Percentiles rank a stretch among this genome's conserved stretches.
Conservation (phyloP, 2,113 vertebrate species). For the Xiphophorus hellerii region DNA sequence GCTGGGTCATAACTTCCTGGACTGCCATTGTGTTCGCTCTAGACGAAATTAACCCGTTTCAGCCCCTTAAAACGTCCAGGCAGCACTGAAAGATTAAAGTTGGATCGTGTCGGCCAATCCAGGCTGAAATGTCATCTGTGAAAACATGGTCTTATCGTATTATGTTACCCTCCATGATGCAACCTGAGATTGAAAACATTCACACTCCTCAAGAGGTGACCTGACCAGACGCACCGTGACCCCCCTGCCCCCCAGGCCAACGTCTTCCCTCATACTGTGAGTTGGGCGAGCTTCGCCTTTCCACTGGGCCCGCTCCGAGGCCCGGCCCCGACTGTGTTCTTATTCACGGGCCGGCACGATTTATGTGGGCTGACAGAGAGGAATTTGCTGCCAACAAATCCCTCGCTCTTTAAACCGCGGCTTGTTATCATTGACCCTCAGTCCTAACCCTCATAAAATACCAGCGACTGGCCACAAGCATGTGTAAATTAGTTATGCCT, state of each 20-base stretch:
- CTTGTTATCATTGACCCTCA: constrained; percentile 79
- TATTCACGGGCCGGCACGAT: constrained; percentile 68
- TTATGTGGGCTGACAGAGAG: constrained; percentile 80
- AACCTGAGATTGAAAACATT: constrained; percentile 60
- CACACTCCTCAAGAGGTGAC: constrained; percentile 50
- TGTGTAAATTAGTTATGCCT: constrained; percentile 62
- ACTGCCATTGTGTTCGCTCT: constrained; percentile 54
- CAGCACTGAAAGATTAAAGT: constrained; percentile 8
- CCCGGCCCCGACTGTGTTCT: constrained; percentile 46
- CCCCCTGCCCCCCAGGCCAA: constrained; percentile 27
- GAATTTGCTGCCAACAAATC: constrained; percentile 78
- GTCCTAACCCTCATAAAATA: constrained; percentile 68
- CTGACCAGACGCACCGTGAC: constrained; percentile 66
- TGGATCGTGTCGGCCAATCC: constrained; percentile 12
- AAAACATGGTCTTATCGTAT: constrained; percentile 47
- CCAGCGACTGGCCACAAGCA: constrained; percentile 48
- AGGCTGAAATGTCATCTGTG: constrained; percentile 42
- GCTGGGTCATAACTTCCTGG: constrained; percentile 52
- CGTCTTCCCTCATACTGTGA: constrained; percentile 52
- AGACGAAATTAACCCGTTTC: constrained; percentile 29
- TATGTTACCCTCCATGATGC: constrained; percentile 53
- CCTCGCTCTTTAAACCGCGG: constrained; percentile 61
- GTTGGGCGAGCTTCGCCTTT: constrained; percentile 30
- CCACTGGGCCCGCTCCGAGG: constrained; percentile 41
- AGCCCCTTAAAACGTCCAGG: constrained; percentile 21